These are phyloP conservation scores for Centroberyx gerrardi DNA, from an alignment of 2,797 vertebrate genomes.

Conservation along the genomic window DNA sequence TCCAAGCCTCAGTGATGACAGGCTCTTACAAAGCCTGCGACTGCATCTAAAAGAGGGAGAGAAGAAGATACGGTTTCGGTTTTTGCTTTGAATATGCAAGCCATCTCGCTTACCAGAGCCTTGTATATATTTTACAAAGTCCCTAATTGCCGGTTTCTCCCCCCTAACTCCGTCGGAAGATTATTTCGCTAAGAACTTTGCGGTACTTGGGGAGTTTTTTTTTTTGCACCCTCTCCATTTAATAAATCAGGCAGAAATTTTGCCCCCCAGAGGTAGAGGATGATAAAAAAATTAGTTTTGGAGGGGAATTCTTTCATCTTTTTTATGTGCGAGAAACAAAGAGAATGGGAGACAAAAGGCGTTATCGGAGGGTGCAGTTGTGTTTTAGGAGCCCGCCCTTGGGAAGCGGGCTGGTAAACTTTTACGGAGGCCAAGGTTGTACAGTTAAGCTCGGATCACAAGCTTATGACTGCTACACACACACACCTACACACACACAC, in stretches of 20 bases:
- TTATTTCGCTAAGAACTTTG: conserved; percentile 46
- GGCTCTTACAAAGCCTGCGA: conserved; percentile 83
- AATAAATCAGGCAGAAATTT: conserved; percentile 72
- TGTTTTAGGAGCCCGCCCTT: conserved; percentile 71
- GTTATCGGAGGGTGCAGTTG: conserved; percentile 78
- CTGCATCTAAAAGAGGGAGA: conserved; percentile 57
- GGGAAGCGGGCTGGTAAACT: conserved; percentile 71
- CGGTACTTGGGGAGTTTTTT: conserved; percentile 45
- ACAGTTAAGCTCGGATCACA: conserved; percentile 70
- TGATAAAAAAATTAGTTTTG: conserved; percentile 71
- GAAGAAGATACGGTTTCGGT: not conserved
- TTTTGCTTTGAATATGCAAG: conserved; percentile 65
- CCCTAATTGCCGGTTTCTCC: conserved; percentile 33
- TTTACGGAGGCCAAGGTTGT: conserved; percentile 72
- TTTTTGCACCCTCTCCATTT: conserved; percentile 59
- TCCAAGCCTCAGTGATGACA: conserved; percentile 72
- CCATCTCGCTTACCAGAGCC: conserved; percentile 57
- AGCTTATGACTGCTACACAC: conserved; percentile 36
- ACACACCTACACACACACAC: conserved; percentile 26
- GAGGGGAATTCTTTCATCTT: conserved; percentile 74
- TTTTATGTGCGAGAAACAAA: conserved; percentile 74
- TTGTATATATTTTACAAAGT: conserved; percentile 46
- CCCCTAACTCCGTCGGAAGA: conserved; percentile 55
- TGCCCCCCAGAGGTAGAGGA: conserved; percentile 63
- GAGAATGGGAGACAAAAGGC: conserved; percentile 60